Evolutionary conservation across 1,140 invertebrate species (phyloP), one percentile per base, ranked within the genome.

Genomic region (Drosophila kurseongensis): DNA sequence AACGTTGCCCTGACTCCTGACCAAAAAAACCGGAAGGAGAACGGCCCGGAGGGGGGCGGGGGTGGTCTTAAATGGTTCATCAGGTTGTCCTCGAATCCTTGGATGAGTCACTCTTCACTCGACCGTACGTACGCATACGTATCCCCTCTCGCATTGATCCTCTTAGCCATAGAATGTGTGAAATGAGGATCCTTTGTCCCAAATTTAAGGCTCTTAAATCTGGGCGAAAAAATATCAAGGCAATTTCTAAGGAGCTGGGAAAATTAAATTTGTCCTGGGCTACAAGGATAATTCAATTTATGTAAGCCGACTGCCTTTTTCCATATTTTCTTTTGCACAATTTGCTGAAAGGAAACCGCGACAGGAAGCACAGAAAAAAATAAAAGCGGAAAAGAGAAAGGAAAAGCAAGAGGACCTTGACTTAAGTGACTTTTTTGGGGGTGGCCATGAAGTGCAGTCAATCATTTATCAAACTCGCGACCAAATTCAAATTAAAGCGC

Each of bases 401-500:
- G 10, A 8, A 18, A 23, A 32, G 10, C 2, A 44, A 42, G 14
- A 27, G 45, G n/a, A 8, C 27, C 14, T 27, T 56, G 61, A 47
- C 45, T 52, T 27, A 36, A 59, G 55, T 57, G 55, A 57, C 55
- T 57, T 41, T 23, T 27, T 10, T 10, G 38, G 8, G 54, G 14
- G 9, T 12, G 32, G 35, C 35, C 18, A 8, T 42, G 16, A 35
- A 44, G 38, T 51, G 47, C 40, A 68, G 40, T 71, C 42, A 75
- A 74, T 79, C 75, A 73, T 75, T 78, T 74, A 85, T 80, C 77
- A 85, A 83, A 72, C 76, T 57, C 40, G 63, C 77, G 67, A 69
- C 75, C 67, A 63, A 75, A 75, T 83, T 74, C 55, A 83, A 83
- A 80, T 85, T 85, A 83, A 76, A 57, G 29, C 14, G 36, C 44